These are phyloP conservation scores for Odocoileus virginianus DNA, from an alignment of 2,113 vertebrate species.

Conservation along the genomic window DNA sequence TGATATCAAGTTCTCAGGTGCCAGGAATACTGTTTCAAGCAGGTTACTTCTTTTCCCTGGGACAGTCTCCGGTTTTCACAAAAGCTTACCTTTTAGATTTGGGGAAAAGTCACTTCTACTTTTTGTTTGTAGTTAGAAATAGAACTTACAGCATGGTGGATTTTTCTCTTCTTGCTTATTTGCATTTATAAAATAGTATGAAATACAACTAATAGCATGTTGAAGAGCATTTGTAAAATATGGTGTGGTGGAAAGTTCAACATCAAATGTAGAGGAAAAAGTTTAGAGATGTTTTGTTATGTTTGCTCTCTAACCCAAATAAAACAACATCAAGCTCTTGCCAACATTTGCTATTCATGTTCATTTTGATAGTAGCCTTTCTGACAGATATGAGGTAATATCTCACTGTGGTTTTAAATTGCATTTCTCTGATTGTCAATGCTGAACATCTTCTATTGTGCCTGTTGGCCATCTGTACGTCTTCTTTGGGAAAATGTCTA, in stretches of 20 bases:
- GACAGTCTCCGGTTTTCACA: neutral
- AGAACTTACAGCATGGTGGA: neutral
- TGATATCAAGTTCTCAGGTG: neutral
- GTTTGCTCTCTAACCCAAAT: neutral
- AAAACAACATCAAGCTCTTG: neutral
- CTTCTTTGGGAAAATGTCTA: neutral
- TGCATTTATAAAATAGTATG: neutral
- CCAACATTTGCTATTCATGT: neutral
- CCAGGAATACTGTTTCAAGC: neutral
- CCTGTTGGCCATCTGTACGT: neutral
- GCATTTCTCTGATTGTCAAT: neutral
- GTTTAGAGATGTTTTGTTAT: neutral
- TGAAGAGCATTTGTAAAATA: neutral
- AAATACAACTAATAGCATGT: neutral
- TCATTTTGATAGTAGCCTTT: neutral
- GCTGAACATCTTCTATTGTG: neutral
- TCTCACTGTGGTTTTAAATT: neutral
- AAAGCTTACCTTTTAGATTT: neutral
- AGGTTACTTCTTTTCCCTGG: conserved; percentile 15
- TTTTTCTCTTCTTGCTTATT: neutral
- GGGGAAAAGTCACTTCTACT: neutral
- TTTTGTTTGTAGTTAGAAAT: neutral
- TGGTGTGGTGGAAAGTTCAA: neutral
- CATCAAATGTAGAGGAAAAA: neutral
- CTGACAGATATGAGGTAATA: neutral